Conservation (phyloP, 2,797 vertebrate species). For the Labroides dimidiatus region DNA sequence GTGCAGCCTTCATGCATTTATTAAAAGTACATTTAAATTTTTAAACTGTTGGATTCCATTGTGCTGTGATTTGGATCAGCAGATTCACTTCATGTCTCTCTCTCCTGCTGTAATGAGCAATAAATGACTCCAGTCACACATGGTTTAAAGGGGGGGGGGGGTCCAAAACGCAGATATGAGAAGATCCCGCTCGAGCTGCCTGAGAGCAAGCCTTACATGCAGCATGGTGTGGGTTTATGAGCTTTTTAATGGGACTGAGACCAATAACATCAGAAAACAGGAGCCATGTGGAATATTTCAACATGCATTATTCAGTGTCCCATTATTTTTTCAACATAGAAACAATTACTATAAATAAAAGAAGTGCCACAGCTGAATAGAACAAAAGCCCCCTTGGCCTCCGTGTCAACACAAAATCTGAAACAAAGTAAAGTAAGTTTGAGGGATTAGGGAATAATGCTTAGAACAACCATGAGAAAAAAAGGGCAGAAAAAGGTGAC, state of each 20-base stretch:
- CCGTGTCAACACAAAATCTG: neutral
- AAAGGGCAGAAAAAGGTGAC: too few relatives aligned
- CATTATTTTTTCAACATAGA: conserved; percentile 35
- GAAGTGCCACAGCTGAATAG: conserved; percentile 5
- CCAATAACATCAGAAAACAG: conserved; percentile 7
- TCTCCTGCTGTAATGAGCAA: conserved; percentile 16
- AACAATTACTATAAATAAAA: conserved; percentile 38
- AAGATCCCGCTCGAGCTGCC: neutral
- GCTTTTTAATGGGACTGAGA: neutral
- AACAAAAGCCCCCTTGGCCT: conserved; percentile 1
- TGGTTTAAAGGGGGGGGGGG: neutral
- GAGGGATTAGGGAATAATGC: neutral
- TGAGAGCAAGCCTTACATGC: neutral
- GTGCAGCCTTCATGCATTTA: conserved; percentile 73
- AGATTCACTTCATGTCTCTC: conserved; percentile 25
- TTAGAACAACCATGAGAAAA: conserved; percentile 6
- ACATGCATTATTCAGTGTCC: conserved; percentile 49
- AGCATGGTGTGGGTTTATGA: neutral
- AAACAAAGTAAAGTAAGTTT: conserved; percentile 19
- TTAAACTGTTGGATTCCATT: conserved; percentile 52
- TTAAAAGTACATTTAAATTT: conserved; percentile 63
- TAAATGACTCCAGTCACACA: conserved; percentile 11
- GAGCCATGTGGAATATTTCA: conserved; percentile 27
- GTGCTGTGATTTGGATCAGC: conserved; percentile 32
- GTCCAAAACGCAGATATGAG: neutral